phyloP scores from a whole-genome alignment of 2,888 invertebrate species.

The Diachrysia chrysitis region DNA sequence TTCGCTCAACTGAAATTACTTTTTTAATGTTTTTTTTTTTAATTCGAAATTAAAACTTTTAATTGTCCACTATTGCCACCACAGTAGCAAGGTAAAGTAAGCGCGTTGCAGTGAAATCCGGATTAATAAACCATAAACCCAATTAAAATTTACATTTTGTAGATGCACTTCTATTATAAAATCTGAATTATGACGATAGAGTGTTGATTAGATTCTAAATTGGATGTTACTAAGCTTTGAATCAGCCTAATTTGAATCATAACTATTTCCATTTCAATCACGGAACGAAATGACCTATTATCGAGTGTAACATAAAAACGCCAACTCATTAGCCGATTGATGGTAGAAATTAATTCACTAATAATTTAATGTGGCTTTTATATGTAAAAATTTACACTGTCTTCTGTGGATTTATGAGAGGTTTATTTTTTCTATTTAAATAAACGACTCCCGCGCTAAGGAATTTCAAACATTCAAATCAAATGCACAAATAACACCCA shows the following conservation, averaged over 20 bases:
- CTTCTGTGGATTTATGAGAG: no score
- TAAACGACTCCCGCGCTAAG: no score
- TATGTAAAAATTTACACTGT: no score
- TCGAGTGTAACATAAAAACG: conserved; percentile 15
- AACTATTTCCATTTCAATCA: conserved; percentile 25
- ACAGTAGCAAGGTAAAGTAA: background rate
- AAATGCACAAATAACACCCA: no score
- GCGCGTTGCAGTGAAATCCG: background rate
- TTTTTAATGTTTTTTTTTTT: no score
- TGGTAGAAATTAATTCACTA: background rate
- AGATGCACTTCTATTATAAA: conserved; percentile 10
- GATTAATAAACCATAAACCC: conserved; percentile 1
- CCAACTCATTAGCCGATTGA: conserved; percentile 7
- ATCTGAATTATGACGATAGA: background rate
- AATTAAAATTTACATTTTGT: conserved; percentile 7
- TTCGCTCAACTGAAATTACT: no score
- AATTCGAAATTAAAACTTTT: no score
- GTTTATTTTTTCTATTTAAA: no score
- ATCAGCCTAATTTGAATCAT: conserved; percentile 14
- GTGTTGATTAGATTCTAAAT: conserved; percentile 50
- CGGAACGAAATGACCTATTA: conserved; percentile 18
- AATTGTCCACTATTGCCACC: no score
- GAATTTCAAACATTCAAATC: no score
- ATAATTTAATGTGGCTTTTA: background rate
- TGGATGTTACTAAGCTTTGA: conserved; percentile 23